Percentiles rank a stretch among this genome's conserved stretches.
These are phyloP conservation scores for Synanthedon myopaeformis DNA, from an alignment of 2,888 invertebrate genomes.

Conservation along the genomic window DNA sequence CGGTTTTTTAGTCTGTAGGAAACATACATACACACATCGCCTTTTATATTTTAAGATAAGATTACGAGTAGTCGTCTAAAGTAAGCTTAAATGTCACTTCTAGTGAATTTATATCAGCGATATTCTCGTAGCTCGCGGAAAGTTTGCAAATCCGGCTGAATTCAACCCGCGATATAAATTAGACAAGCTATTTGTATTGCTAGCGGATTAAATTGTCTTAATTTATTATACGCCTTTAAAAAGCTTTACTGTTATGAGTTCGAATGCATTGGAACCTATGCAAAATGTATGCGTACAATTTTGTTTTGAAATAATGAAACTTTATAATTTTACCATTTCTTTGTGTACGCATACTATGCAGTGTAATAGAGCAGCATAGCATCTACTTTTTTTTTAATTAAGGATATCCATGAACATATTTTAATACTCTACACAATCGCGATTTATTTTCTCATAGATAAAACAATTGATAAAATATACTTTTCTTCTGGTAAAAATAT, in stretches of 20 bases:
- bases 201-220: constrained; percentile 48
- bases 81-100: background rate
- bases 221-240: constrained; percentile 34
- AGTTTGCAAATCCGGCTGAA: constrained; percentile 30
- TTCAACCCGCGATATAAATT: constrained; percentile 45
- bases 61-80: too few relatives aligned
- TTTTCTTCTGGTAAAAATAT: too few relatives aligned
- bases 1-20: too few relatives aligned
- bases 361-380: too few relatives aligned
- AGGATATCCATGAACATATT: too few relatives aligned
- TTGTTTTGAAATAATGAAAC: background rate
- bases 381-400: too few relatives aligned
- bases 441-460: too few relatives aligned
- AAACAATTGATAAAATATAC: too few relatives aligned
- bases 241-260: constrained; percentile 1
- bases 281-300: background rate
- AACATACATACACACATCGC: too few relatives aligned
- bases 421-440: too few relatives aligned
- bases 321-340: background rate
- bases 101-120: background rate
- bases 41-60: too few relatives aligned
- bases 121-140: constrained; percentile 11
- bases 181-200: constrained; percentile 45
- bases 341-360: too few relatives aligned
- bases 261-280: background rate